Evolutionary conservation across 2,113 vertebrate genomes (phyloP).

Genomic region (Ivindomyrus marchei): DNA sequence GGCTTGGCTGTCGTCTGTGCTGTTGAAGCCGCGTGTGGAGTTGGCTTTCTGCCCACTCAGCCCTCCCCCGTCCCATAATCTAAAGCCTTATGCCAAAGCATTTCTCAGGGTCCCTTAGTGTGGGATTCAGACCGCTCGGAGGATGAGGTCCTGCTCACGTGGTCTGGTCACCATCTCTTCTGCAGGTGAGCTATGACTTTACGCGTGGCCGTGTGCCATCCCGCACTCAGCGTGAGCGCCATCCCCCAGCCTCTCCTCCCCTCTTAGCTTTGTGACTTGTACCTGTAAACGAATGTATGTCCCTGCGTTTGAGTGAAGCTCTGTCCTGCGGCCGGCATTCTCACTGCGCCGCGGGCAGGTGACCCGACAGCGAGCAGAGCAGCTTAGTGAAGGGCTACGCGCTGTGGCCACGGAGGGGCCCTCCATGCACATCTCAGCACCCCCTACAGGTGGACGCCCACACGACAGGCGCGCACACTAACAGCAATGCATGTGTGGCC

Average conservation of each 20-base stretch:
- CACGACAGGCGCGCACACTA: neutral
- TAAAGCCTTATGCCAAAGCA: conserved; percentile 18
- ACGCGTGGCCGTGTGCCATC: neutral
- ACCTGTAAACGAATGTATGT: neutral
- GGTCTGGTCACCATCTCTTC: neutral
- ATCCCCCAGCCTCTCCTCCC: neutral
- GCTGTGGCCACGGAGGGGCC: neutral
- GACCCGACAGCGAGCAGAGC: neutral
- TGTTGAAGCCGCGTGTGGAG: neutral
- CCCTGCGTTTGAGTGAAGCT: neutral
- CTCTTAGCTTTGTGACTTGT: neutral
- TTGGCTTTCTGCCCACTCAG: neutral
- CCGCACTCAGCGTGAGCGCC: neutral
- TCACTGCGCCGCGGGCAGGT: neutral
- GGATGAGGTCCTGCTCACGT: neutral
- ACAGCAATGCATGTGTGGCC: neutral
- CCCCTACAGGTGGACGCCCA: neutral
- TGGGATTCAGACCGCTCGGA: neutral
- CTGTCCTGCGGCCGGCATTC: neutral
- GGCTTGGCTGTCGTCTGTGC: neutral
- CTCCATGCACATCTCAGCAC: neutral
- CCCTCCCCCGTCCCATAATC: neutral
- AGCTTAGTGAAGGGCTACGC: neutral
- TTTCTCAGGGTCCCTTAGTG: conserved; percentile 14
- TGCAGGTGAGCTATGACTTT: neutral